Conservation (phyloP, 2,888 invertebrate genomes). For the Amphipoea lucens region DNA sequence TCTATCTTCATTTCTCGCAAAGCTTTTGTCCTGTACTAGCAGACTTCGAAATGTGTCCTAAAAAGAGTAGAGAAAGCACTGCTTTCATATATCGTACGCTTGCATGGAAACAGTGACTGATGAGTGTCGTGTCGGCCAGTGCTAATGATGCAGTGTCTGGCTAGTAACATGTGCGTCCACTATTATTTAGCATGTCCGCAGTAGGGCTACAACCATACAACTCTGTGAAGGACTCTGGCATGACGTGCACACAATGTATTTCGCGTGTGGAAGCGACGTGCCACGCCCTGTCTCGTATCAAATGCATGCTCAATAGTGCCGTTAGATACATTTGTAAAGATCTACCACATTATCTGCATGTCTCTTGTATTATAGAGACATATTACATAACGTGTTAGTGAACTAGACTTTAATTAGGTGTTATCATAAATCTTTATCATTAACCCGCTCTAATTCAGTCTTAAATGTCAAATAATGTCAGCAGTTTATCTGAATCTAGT, state of each 20-base stretch:
- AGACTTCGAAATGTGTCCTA: slow-evolving; percentile 43
- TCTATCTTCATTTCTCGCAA: slow-evolving; percentile 49
- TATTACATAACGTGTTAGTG: neutral
- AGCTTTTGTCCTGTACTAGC: slow-evolving; percentile 49
- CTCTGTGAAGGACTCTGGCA: slow-evolving; percentile 54
- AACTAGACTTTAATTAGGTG: neutral
- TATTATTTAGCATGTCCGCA: slow-evolving; percentile 58
- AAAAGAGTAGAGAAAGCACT: slow-evolving; percentile 51
- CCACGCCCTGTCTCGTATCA: slow-evolving; percentile 63
- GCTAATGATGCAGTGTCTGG: slow-evolving; percentile 60
- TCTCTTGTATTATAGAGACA: neutral
- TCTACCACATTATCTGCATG: slow-evolving; percentile 30
- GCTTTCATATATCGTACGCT: slow-evolving; percentile 38
- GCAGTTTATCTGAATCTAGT: slow-evolving; percentile 31
- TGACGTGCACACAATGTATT: slow-evolving; percentile 59
- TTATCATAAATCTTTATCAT: slow-evolving; percentile 3
- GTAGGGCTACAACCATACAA: slow-evolving; percentile 36
- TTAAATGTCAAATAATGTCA: slow-evolving; percentile 39
- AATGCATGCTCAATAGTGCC: slow-evolving; percentile 55
- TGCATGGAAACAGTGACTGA: slow-evolving; percentile 40
- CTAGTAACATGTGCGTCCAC: slow-evolving; percentile 40
- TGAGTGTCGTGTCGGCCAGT: slow-evolving; percentile 37
- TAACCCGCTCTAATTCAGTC: slow-evolving; percentile 14
- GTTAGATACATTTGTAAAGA: slow-evolving; percentile 32
- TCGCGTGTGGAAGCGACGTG: slow-evolving; percentile 62